Conservation (phyloP, 2,888 invertebrate genomes). For the Epistrophe grossulariae region DNA sequence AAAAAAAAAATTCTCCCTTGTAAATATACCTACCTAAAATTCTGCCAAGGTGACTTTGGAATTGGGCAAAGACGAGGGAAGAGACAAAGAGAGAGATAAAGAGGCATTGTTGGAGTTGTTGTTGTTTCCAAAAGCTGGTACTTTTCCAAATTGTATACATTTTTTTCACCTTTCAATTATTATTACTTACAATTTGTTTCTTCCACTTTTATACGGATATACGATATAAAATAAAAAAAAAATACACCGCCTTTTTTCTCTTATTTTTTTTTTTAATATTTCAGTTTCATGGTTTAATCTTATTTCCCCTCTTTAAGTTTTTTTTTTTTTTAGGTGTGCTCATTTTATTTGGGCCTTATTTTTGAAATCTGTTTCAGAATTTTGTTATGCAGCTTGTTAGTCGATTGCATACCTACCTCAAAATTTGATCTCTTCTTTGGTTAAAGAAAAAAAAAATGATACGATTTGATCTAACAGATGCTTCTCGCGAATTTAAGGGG, state of each 20-base stretch:
- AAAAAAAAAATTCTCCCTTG: slow-evolving; percentile 20
- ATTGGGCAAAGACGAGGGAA: neutral
- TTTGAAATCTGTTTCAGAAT: slow-evolving; percentile 4
- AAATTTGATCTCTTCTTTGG: neutral
- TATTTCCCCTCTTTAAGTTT: neutral
- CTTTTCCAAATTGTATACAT: slow-evolving; percentile 34
- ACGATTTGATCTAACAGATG: slow-evolving; percentile 10
- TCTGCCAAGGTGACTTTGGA: slow-evolving; percentile 47
- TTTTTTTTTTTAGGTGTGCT: slow-evolving; percentile 1
- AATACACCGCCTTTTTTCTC: slow-evolving; percentile 40
- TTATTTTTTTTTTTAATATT: neutral
- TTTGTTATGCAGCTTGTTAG: slow-evolving; percentile 12
- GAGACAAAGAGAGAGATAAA: neutral
- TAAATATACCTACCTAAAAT: slow-evolving; percentile 1
- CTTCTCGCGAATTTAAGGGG: slow-evolving; percentile 3
- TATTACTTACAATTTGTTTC: slow-evolving; percentile 4
- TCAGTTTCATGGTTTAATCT: slow-evolving; percentile 8
- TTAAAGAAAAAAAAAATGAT: neutral
- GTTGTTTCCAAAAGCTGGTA: slow-evolving; percentile 41
- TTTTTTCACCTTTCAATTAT: slow-evolving; percentile 35
- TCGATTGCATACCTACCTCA: neutral
- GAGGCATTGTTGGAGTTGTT: neutral
- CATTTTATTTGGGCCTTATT: slow-evolving; percentile 12
- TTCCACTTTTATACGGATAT: slow-evolving; percentile 13
- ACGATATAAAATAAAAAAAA: slow-evolving; percentile 27